Evolutionary conservation across 2,797 vertebrate species (phyloP).

Genomic region (Amazona finschi): DNA sequence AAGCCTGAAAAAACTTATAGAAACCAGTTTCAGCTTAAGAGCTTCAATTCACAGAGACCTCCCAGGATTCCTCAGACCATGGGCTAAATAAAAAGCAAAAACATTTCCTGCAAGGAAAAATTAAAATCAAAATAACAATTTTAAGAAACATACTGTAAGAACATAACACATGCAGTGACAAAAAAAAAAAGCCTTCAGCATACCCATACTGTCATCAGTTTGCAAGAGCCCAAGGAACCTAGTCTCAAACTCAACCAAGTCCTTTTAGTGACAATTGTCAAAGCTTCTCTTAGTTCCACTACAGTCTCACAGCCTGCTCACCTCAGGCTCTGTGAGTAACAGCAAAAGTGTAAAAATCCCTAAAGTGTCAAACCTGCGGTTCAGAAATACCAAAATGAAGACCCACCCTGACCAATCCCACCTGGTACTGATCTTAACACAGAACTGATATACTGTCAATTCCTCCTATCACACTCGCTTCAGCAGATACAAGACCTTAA

Average conservation of each 20-base stretch:
- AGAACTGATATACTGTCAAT: not conserved
- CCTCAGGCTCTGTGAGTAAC: not conserved
- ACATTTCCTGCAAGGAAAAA: not conserved
- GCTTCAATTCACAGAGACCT: not conserved
- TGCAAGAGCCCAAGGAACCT: not conserved
- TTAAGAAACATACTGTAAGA: not conserved
- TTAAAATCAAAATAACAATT: not conserved
- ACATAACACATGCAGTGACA: not conserved
- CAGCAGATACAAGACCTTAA: not conserved
- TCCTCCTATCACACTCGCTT: not conserved
- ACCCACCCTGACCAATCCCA: not conserved
- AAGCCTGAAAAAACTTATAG: not conserved
- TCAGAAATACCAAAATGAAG: not conserved
- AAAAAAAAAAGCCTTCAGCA: not conserved
- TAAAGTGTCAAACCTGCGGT: not conserved
- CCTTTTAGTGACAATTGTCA: not conserved
- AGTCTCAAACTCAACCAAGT: not conserved
- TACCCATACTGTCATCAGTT: not conserved
- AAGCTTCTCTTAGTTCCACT: not conserved
- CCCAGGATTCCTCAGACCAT: not conserved
- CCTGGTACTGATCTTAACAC: not conserved
- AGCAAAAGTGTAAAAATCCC: not conserved
- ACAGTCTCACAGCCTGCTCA: not conserved
- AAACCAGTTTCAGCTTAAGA: not conserved
- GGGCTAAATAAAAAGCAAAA: not conserved